Evolutionary conservation across 2,888 invertebrate genomes (phyloP).

Genomic region (Eristalis pertinax): DNA sequence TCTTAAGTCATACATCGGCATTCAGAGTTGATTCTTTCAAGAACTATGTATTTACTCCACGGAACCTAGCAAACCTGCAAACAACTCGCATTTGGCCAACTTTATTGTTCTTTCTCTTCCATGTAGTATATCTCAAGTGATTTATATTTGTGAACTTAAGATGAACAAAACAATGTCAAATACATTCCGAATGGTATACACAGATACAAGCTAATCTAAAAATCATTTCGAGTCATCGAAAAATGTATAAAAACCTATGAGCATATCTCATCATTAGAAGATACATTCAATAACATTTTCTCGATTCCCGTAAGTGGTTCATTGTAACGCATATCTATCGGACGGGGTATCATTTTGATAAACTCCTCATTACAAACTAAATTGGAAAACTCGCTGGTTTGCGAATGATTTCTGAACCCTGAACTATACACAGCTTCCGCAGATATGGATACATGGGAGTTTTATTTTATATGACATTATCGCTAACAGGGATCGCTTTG

Average conservation of each 20-base stretch:
- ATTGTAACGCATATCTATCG: background rate
- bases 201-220: background rate
- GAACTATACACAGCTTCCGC: background rate
- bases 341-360: constrained; percentile 10
- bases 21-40: too few species aligned
- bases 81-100: too few species aligned
- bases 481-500: constrained; percentile 20
- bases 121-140: too few species aligned
- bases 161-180: background rate
- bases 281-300: background rate
- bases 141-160: background rate
- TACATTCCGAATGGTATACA: background rate
- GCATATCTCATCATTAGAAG: background rate
- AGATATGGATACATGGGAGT: background rate
- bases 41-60: too few species aligned
- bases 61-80: too few species aligned
- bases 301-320: background rate
- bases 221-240: background rate
- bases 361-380: constrained; percentile 25
- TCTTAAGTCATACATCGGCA: too few species aligned
- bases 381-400: constrained; percentile 27
- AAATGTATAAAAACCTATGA: background rate
- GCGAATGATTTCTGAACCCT: constrained; percentile 8
- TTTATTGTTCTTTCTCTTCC: too few species aligned
- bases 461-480: constrained; percentile 17